These are phyloP conservation scores for Phorcus lineatus DNA, from an alignment of 2,888 invertebrate genomes.

Conservation along the genomic window DNA sequence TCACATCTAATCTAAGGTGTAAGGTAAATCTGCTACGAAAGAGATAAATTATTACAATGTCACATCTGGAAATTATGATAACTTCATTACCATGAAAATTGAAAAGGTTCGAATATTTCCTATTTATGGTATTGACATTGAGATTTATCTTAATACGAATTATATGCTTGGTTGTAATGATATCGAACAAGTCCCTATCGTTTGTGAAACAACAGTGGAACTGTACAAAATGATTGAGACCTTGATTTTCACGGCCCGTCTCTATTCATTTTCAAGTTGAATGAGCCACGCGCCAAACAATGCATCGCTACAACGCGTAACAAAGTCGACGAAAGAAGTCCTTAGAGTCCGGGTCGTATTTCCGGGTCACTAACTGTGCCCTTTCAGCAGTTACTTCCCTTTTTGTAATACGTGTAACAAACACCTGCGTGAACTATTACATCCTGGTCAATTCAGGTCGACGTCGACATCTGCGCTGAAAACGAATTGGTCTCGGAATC, in stretches of 20 bases:
- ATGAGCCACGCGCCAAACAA: background rate
- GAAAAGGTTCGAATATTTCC: no score
- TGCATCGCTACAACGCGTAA: background rate
- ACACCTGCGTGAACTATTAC: background rate
- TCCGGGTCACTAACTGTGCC: background rate
- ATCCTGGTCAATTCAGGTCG: background rate
- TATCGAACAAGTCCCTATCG: no score
- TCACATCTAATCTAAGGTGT: no score
- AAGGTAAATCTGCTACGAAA: no score
- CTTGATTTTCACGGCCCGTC: background rate
- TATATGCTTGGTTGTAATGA: no score
- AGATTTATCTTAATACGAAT: no score
- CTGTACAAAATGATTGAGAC: background rate
- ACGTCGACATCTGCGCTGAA: background rate
- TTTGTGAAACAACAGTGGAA: no score
- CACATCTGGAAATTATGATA: no score
- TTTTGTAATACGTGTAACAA: background rate
- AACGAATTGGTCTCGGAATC: background rate
- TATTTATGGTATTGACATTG: no score
- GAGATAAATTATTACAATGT: no score
- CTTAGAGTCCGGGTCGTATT: background rate
- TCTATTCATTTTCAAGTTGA: background rate
- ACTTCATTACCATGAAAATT: no score
- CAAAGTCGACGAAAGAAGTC: background rate
- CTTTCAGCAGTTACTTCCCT: background rate